phyloP scores from a whole-genome alignment of 1,140 invertebrate genomes.

The Leptinotarsa lineolata region DNA sequence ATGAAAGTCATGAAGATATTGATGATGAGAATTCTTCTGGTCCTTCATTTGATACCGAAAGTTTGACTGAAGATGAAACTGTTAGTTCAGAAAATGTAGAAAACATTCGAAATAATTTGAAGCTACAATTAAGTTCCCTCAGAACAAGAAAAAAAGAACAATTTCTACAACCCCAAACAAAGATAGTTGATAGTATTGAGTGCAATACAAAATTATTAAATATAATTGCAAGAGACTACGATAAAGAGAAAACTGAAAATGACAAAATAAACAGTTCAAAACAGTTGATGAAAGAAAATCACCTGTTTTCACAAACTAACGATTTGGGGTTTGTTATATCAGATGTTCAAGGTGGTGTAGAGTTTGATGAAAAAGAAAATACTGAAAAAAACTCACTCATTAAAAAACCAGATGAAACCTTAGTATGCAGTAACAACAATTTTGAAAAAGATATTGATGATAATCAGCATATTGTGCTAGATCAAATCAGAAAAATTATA shows the following conservation, averaged over 20 bases:
- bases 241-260: too few species aligned
- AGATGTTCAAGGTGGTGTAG: slow-evolving; percentile 21
- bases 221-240: not conserved
- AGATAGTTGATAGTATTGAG: slow-evolving; percentile 3
- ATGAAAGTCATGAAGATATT: not conserved
- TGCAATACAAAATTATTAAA: slow-evolving; percentile 14
- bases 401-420: not conserved
- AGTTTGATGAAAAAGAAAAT: slow-evolving; percentile 7
- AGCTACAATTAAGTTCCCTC: slow-evolving; percentile 40
- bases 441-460: slow-evolving; percentile 7
- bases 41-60: slow-evolving; percentile 7
- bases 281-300: not conserved
- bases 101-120: slow-evolving; percentile 42
- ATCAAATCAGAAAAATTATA: slow-evolving; percentile 41
- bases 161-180: slow-evolving; percentile 23
- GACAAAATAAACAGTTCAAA: not conserved
- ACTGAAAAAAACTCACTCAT: not conserved
- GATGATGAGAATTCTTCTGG: too few species aligned
- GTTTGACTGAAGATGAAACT: slow-evolving; percentile 9
- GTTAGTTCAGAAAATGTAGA: slow-evolving; percentile 26
- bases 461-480: slow-evolving; percentile 28
- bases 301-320: slow-evolving; percentile 22
- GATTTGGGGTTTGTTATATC: slow-evolving; percentile 23
- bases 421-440: not conserved
- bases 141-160: slow-evolving; percentile 42